A percentile compares a stretch with the other conserved stretches of the same genome.
Conservation (phyloP, 2,113 vertebrate genomes). For the Cyanistes caeruleus region DNA sequence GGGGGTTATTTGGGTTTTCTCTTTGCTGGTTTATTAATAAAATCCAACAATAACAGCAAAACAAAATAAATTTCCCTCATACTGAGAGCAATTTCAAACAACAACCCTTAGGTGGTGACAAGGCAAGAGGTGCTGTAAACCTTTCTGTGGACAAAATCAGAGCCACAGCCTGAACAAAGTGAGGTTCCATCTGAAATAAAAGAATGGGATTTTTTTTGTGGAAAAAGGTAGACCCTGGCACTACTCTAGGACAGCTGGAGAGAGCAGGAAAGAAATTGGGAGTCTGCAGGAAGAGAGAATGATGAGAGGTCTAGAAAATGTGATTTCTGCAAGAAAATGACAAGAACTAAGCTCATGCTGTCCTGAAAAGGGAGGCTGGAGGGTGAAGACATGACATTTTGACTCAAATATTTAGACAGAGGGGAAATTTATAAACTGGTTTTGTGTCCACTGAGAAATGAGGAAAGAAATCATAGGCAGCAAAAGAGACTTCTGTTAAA, state of each 20-base stretch:
- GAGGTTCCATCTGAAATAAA: not conserved
- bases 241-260: not conserved
- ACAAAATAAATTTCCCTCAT: not conserved
- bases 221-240: not conserved
- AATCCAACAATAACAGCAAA: not conserved
- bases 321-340: not conserved
- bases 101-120: not conserved
- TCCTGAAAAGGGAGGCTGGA: not conserved
- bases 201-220: not conserved
- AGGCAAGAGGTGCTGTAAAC: not conserved
- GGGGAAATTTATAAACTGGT: not conserved
- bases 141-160: not conserved
- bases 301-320: not conserved
- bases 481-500: not conserved
- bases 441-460: not conserved
- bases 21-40: not conserved
- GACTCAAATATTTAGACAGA: not conserved
- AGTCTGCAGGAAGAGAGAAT: not conserved
- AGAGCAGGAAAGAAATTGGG: accelerated
- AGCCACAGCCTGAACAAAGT: not conserved
- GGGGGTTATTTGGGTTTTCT: not conserved
- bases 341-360: not conserved
- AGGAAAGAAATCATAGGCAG: not conserved
- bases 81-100: not conserved
- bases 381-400: not conserved